phyloP scores from a whole-genome alignment of 2,888 invertebrate genomes.

The Megamerina dolium region DNA sequence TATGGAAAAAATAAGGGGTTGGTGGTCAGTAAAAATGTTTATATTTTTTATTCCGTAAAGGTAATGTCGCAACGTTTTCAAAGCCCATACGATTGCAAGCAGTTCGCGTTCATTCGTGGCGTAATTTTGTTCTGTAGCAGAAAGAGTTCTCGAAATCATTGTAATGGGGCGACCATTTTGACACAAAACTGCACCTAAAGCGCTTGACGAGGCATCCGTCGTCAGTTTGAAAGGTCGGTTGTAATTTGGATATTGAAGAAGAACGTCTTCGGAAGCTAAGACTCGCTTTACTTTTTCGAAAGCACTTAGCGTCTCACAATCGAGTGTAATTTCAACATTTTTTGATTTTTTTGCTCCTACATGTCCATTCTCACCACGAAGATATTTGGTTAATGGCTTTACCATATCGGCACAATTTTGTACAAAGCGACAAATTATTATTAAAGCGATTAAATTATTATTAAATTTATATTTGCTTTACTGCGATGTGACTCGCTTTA shows the following conservation, averaged over 20 bases:
- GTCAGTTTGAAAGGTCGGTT: conserved; percentile 12
- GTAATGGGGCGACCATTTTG: conserved; percentile 17
- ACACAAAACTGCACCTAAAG: conserved; percentile 17
- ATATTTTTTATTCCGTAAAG: conserved; percentile 31
- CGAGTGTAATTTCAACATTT: conserved; percentile 11
- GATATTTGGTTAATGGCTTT: conserved; percentile 12
- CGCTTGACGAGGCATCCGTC: conserved; percentile 12
- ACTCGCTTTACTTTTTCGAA: conserved; percentile 13
- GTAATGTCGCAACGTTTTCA: conserved; percentile 38
- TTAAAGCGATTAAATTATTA: no score
- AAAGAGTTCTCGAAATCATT: conserved; percentile 16
- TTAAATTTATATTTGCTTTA: no score
- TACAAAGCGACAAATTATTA: conserved; percentile 14
- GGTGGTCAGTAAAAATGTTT: conserved; percentile 19
- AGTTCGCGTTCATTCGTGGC: conserved; percentile 17
- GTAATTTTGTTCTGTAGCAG: conserved; percentile 18
- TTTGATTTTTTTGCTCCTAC: conserved; percentile 12
- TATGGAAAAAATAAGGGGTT: conserved; percentile 22
- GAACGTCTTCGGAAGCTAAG: conserved; percentile 14
- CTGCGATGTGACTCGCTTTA: no score
- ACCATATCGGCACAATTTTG: conserved; percentile 15
- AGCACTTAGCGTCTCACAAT: conserved; percentile 10
- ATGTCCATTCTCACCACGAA: conserved; percentile 11
- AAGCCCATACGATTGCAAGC: conserved; percentile 12
- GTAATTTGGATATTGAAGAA: conserved; percentile 9